Conservation (phyloP, 1,140 invertebrate species). For the Orius insidiosus region DNA sequence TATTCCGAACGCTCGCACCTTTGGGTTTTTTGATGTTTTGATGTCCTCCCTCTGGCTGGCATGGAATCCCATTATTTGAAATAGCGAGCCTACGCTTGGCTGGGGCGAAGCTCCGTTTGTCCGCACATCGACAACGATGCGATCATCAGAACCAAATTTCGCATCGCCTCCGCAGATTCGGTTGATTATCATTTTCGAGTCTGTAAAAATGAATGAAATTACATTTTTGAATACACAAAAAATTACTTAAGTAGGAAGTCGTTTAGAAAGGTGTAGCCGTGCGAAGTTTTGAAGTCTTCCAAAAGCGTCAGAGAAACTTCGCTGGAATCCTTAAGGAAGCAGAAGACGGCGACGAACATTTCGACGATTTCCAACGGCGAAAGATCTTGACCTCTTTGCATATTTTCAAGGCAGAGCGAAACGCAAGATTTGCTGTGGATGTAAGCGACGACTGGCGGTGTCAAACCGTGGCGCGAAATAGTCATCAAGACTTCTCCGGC, state of each 20-base stretch:
- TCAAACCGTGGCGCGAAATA: slow-evolving; percentile 84
- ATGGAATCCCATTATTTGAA: slow-evolving; percentile 88
- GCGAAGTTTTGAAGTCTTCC: slow-evolving; percentile 87
- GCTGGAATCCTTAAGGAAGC: slow-evolving; percentile 96
- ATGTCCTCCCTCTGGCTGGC: slow-evolving; percentile 54
- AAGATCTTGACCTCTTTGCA: slow-evolving; percentile 80
- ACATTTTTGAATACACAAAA: neutral
- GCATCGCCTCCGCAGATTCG: slow-evolving; percentile 72
- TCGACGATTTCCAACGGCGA: slow-evolving; percentile 91
- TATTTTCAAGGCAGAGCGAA: slow-evolving; percentile 87
- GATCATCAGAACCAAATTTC: slow-evolving; percentile 83
- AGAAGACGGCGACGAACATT: slow-evolving; percentile 97
- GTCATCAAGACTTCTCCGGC: slow-evolving; percentile 93
- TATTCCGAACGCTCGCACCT: slow-evolving; percentile 69
- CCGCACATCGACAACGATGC: slow-evolving; percentile 88
- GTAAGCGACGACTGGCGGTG: slow-evolving; percentile 81
- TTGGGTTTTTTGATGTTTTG: neutral
- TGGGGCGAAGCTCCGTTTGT: slow-evolving; percentile 70
- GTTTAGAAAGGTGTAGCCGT: slow-evolving; percentile 87
- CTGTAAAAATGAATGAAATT: slow-evolving; percentile 26
- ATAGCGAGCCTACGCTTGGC: slow-evolving; percentile 67
- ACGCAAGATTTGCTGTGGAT: slow-evolving; percentile 97
- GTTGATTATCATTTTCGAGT: slow-evolving; percentile 57
- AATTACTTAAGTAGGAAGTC: slow-evolving; percentile 75
- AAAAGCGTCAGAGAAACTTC: slow-evolving; percentile 84